Percentiles rank a stretch among this genome's conserved stretches.
These are phyloP conservation scores for Drosophila putrida DNA, from an alignment of 2,888 invertebrate species.

Conservation along the genomic window DNA sequence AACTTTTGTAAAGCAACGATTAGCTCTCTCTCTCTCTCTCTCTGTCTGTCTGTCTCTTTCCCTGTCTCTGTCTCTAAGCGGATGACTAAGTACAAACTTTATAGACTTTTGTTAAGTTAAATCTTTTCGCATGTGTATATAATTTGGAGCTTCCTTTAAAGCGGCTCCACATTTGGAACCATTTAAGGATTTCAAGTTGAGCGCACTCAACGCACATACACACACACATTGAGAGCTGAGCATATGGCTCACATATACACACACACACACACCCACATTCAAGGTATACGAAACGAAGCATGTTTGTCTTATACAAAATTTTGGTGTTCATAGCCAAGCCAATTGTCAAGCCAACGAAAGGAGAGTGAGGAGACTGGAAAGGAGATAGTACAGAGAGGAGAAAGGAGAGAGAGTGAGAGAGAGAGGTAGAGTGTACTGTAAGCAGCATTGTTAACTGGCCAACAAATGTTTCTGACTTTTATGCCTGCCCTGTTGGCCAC, in stretches of 20 bases:
- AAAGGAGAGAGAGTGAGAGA: neutral
- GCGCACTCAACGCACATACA: constrained; percentile 15
- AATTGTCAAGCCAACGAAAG: constrained; percentile 32
- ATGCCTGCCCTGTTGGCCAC: constrained; percentile 27
- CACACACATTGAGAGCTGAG: neutral
- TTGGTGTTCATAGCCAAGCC: constrained; percentile 25
- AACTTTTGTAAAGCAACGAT: constrained; percentile 12
- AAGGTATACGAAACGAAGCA: constrained; percentile 6
- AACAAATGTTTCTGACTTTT: constrained; percentile 42
- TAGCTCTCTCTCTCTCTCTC: constrained; percentile 1
- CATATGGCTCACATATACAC: constrained; percentile 5
- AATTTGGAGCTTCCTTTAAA: constrained; percentile 7
- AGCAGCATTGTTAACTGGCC: constrained; percentile 7
- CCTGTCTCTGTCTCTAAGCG: constrained; percentile 1
- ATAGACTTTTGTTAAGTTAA: constrained; percentile 9
- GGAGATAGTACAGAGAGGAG: neutral
- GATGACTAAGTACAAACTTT: constrained; percentile 16
- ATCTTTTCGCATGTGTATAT: constrained; percentile 8
- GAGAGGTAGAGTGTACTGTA: neutral
- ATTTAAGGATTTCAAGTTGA: constrained; percentile 33
- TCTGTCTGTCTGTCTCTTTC: neutral
- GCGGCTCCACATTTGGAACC: constrained; percentile 6
- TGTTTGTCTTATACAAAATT: constrained; percentile 25
- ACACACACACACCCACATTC: constrained; percentile 2
- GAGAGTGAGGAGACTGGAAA: neutral